Evolutionary conservation across 2,888 invertebrate genomes (phyloP), one percentile per base, ranked within the genome.

Genomic region (Dryocosmus kuriphilus): DNA sequence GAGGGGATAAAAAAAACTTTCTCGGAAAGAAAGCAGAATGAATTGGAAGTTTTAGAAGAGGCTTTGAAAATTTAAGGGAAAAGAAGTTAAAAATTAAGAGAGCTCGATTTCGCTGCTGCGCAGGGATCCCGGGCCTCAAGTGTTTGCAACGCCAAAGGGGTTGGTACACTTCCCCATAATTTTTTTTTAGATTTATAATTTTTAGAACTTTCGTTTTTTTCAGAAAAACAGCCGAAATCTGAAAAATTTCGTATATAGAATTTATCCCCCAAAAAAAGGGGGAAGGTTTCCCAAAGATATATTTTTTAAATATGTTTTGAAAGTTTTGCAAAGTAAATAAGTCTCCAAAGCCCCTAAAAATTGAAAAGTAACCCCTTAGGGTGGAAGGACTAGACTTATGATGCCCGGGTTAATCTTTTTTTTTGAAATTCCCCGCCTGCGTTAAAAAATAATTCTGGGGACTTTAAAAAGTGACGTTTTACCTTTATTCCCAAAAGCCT

Each of bases 1-100:
- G 73, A 79, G 86, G 73, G n/a, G n/a, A n/a, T n/a, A 86, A 86
- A 74, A 82, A 63, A 27, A 86, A 86, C 60, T 78, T 81, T 73
- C 86, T 86, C 83, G 77, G 75, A 0, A 67, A 85, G 35, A n/a
- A 67, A 79, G 24, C 81, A 80, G 27, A 81, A 74, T 16, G 80
- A 85, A 71, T 74, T 86, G 8, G 85, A 86, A 8, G 75, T 86
- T 14, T n/a, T 83, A 84, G 35, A 82, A 77, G 30, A 86, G 85
- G 38, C 27, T 86, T 30, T 55, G 85, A 1, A 82, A 78, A 62
- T 65, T 86, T 22, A 85, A 86, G 67, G n/a, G 81, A 83, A 61
- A 81, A 81, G 22, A 81, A 86, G 57, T 67, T 86, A 65, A 83
- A 84, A 51, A 22, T 84, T 14, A 77, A 81, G 24, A 84, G 79